Base-by-base conservation (phyloP, 53 echinoderm and acorn worm genomes). In the Patiria pectinifera region DNA sequence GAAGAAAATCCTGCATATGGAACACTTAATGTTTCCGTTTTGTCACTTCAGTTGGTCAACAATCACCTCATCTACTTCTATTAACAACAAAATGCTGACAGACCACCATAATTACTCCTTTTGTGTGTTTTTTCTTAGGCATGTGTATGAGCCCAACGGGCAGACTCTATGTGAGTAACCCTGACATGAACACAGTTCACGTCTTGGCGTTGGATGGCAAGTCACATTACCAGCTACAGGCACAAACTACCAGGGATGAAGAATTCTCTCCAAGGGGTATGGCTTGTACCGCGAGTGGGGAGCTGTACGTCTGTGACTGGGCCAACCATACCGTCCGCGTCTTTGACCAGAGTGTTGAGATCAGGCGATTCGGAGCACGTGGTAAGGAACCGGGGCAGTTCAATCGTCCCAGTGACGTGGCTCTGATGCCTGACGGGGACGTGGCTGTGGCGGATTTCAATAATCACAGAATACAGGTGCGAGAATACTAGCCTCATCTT, bases 251-350 rank as follows among this genome's bases (percentile, higher is more conserved):
- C 23, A 23, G 61, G 69, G 78, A 92, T 46, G 60, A 71, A 10
- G 83, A 85, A 13, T 94, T 94, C 66, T 70, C 78, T 22, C 94
- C 94, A 13, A 59, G 91, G 76, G 94, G 94, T 76, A 22, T 94
- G 86, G 94, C 87, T 6, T 91, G 92, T 61, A 76, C 59, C 58
- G 21, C 87, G 8, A 82, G 45, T 13, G 86, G 92, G 45, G 74
- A 26, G 14, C 59, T 94, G 45, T 94, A 91, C 63, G 94, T 94
- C 74, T 92, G 94, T 13, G 94, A 94, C 63, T 25, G 94, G 74
- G 87, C 86, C 23, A 94, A 94, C 86, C 87, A 91, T 47, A 12
- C 48, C 25, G 53, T 94, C 44, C 86, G 92, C 18, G 91, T 94
- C 25, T 92, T 94, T 46, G 48, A 86, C n/a, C 4, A 59, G n/a